phyloP scores from a whole-genome alignment of 2,888 invertebrate species.

The Portevinia maculata region DNA sequence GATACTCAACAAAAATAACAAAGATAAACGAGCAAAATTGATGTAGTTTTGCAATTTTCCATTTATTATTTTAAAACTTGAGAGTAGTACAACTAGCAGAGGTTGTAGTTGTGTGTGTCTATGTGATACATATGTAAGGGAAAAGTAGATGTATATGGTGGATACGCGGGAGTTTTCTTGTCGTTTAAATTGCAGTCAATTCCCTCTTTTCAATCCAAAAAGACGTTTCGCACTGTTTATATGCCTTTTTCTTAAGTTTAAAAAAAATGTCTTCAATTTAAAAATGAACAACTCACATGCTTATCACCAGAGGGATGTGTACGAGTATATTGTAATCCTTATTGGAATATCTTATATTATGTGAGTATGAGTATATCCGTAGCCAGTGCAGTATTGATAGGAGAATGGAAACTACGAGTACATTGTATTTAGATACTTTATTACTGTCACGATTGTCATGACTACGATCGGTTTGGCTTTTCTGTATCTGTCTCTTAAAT shows the following conservation, averaged over 20 bases:
- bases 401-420: slow-evolving; percentile 2
- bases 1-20: slow-evolving; percentile 73
- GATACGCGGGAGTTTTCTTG: slow-evolving; percentile 46
- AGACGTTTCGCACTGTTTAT: background rate
- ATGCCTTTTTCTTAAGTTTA: slow-evolving; percentile 45
- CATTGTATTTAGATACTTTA: slow-evolving; percentile 68
- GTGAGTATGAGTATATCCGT: too few species aligned
- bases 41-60: slow-evolving; percentile 74
- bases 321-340: slow-evolving; percentile 37
- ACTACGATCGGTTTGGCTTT: slow-evolving; percentile 61
- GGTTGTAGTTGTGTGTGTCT: background rate
- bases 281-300: slow-evolving; percentile 69
- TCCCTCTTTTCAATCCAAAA: slow-evolving; percentile 62
- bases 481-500: slow-evolving; percentile 15
- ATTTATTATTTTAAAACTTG: slow-evolving; percentile 73
- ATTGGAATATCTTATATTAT: slow-evolving; percentile 28
- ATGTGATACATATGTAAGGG: background rate
- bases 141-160: slow-evolving; percentile 29
- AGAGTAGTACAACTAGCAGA: slow-evolving; percentile 20
- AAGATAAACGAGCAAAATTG: slow-evolving; percentile 74
- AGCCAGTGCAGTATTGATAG: background rate
- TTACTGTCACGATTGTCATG: slow-evolving; percentile 72
- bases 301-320: slow-evolving; percentile 43
- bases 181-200: slow-evolving; percentile 71
- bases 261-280: slow-evolving; percentile 71